A percentile compares a stretch with the other conserved stretches of the same genome.
These are phyloP conservation scores for Eulacestoma nigropectus DNA, from an alignment of 2,113 vertebrate species.

Conservation along the genomic window DNA sequence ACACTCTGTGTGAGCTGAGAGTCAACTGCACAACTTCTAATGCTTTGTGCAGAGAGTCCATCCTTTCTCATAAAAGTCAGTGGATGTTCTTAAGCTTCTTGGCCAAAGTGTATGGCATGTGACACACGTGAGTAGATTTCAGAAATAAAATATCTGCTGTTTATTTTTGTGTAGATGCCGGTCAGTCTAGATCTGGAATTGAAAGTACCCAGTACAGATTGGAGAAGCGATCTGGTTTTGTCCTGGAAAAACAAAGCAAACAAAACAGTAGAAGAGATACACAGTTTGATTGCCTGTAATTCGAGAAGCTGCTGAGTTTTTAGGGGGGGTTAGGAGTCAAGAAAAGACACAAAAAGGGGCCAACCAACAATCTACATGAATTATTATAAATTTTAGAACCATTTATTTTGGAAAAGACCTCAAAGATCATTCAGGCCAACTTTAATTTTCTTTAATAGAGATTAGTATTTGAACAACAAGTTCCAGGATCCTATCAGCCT, in stretches of 20 bases:
- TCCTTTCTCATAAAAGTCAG: background rate
- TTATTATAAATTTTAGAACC: background rate
- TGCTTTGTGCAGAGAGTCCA: background rate
- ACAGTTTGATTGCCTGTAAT: background rate
- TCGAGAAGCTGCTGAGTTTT: background rate
- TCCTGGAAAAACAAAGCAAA: background rate
- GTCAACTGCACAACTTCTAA: background rate
- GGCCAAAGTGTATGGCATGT: background rate
- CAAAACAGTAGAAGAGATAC: background rate
- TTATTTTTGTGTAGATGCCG: background rate
- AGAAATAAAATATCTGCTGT: background rate
- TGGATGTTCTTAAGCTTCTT: background rate
- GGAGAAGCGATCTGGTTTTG: background rate
- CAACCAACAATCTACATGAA: background rate
- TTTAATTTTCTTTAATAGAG: background rate
- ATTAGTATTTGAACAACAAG: background rate
- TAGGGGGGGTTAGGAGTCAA: background rate
- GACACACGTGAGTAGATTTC: background rate
- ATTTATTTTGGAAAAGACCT: background rate
- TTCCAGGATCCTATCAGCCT: background rate
- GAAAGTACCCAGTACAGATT: background rate
- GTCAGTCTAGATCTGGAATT: background rate
- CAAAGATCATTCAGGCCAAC: background rate
- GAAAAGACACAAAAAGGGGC: background rate
- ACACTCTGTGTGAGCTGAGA: background rate